phyloP scores from a whole-genome alignment of 1,140 invertebrate species.

The Zaprionus tsacasi region DNA sequence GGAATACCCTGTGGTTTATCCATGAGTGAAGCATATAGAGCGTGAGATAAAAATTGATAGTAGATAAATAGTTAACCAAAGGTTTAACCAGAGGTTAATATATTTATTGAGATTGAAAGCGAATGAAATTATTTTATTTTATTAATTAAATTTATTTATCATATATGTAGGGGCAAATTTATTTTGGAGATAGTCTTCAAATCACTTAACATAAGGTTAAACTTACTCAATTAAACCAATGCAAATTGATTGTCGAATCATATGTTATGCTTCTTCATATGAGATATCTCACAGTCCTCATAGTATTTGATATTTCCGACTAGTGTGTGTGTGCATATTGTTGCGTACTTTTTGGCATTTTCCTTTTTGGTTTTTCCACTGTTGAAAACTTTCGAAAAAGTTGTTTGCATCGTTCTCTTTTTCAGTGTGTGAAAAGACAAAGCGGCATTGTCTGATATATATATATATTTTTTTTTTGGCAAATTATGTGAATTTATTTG shows the following conservation, averaged over 20 bases:
- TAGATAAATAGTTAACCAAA: no score
- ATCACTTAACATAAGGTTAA: not conserved
- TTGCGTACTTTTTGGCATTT: conserved; percentile 41
- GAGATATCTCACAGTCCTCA: not conserved
- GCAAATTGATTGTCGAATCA: not conserved
- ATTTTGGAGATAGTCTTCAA: not conserved
- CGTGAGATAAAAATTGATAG: no score
- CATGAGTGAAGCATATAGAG: not conserved
- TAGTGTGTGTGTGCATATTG: conserved; percentile 36
- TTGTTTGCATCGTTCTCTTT: conserved; percentile 34
- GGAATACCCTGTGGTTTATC: conserved; percentile 16
- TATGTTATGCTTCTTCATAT: not conserved
- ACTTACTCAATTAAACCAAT: not conserved
- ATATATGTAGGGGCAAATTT: no score
- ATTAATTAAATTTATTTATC: no score
- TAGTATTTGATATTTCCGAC: not conserved
- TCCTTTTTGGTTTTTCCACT: conserved; percentile 45
- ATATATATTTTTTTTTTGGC: conserved; percentile 27
- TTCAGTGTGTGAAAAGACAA: conserved; percentile 44
- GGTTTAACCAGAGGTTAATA: no score
- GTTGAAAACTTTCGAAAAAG: conserved; percentile 63
- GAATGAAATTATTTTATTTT: no score
- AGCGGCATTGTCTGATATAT: conserved; percentile 53
- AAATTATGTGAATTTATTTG: conserved; percentile 68
- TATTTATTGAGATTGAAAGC: no score